A percentile compares a stretch with the other conserved stretches of the same genome.
Evolutionary conservation across 2,888 invertebrate genomes (phyloP).

Genomic region (Dasysyrphus albostriatus): DNA sequence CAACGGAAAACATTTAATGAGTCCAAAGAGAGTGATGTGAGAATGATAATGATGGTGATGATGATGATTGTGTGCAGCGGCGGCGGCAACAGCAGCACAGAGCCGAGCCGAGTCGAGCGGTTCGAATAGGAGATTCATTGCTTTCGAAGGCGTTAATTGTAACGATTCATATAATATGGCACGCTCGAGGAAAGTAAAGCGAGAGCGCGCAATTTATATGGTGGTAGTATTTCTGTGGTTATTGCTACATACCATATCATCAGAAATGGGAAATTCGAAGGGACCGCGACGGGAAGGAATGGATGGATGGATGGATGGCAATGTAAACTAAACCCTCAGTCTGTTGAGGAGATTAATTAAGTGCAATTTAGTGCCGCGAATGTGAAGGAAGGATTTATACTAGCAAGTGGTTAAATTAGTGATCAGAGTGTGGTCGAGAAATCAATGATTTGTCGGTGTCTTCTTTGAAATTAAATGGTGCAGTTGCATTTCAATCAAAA

Average conservation of each 20-base stretch:
- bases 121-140: slow-evolving; percentile 70
- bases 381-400: slow-evolving; percentile 66
- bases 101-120: not conserved
- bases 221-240: slow-evolving; percentile 47
- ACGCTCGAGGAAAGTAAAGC: slow-evolving; percentile 39
- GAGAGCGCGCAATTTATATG: slow-evolving; percentile 57
- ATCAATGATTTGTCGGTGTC: slow-evolving; percentile 59
- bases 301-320: not conserved
- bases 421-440: slow-evolving; percentile 32
- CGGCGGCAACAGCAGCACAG: not conserved
- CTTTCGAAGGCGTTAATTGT: slow-evolving; percentile 73
- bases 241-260: not conserved
- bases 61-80: slow-evolving; percentile 46
- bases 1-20: slow-evolving; percentile 72
- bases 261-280: not conserved
- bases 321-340: slow-evolving; percentile 54
- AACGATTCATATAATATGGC: slow-evolving; percentile 68
- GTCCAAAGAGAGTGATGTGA: slow-evolving; percentile 67
- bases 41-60: slow-evolving; percentile 61
- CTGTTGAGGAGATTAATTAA: slow-evolving; percentile 68
- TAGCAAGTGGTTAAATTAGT: slow-evolving; percentile 48
- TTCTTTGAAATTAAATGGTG: not conserved
- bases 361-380: slow-evolving; percentile 66
- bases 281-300: not conserved
- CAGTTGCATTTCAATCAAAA: slow-evolving; percentile 8